phyloP scores from a whole-genome alignment of 2,888 invertebrate species.

The Helobdella robusta region DNA sequence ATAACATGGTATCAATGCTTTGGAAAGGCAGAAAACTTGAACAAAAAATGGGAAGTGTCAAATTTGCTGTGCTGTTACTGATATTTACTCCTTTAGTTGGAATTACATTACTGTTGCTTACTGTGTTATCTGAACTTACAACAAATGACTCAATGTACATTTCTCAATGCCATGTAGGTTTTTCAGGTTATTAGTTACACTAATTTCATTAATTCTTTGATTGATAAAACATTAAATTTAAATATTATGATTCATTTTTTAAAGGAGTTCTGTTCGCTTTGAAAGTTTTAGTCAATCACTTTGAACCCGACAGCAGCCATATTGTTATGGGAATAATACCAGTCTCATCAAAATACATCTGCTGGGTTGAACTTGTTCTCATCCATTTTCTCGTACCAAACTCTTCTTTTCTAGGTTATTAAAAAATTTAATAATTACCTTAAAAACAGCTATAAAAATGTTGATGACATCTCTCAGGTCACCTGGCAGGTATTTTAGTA shows the following conservation, averaged over 20 bases:
- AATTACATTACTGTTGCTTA: conserved; percentile 52
- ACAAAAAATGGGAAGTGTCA: conserved; percentile 52
- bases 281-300: conserved; percentile 54
- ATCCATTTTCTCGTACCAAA: conserved; percentile 59
- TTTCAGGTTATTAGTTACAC: conserved; percentile 57
- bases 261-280: conserved; percentile 58
- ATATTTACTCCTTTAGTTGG: conserved; percentile 54
- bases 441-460: not conserved
- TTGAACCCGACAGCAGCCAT: conserved; percentile 42
- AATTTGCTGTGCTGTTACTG: conserved; percentile 54
- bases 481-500: conserved; percentile 59
- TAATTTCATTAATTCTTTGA: too few species aligned
- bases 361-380: conserved; percentile 58
- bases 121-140: conserved; percentile 49
- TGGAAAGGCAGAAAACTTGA: conserved; percentile 51
- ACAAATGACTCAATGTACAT: conserved; percentile 52
- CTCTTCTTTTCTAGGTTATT: conserved; percentile 54
- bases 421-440: not conserved
- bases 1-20: conserved; percentile 59
- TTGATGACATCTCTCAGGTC: conserved; percentile 50
- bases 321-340: conserved; percentile 46
- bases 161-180: conserved; percentile 58
- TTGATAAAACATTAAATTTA: conserved; percentile 10
- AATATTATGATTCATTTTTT: conserved; percentile 27
- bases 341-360: conserved; percentile 54